Evolutionary conservation across 2,888 invertebrate genomes (phyloP).

Genomic region (Liopterus haemorrhoidalis): DNA sequence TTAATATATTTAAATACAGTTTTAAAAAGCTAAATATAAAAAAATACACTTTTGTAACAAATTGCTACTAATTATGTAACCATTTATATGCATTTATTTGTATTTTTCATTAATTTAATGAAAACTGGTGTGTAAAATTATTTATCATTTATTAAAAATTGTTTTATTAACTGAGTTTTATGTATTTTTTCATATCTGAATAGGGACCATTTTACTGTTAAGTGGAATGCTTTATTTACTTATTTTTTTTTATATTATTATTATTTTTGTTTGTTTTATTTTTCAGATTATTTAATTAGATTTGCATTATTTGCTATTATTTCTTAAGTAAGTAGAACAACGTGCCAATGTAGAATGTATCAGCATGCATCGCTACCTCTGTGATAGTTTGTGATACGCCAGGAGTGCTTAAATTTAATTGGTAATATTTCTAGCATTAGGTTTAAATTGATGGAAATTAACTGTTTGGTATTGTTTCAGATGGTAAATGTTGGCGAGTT

Average conservation of each 20-base stretch:
- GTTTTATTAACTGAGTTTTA: slow-evolving; percentile 18
- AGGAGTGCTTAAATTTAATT: slow-evolving; percentile 15
- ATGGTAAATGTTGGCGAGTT: slow-evolving; percentile 53
- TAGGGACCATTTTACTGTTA: too few species aligned
- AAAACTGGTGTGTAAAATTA: slow-evolving; percentile 24
- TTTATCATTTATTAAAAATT: slow-evolving; percentile 25
- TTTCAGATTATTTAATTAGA: background rate
- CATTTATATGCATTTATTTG: slow-evolving; percentile 25
- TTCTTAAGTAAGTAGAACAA: slow-evolving; percentile 12
- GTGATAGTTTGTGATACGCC: slow-evolving; percentile 17
- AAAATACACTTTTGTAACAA: too few species aligned
- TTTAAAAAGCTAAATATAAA: slow-evolving; percentile 16
- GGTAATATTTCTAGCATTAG: slow-evolving; percentile 17
- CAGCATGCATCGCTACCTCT: slow-evolving; percentile 20
- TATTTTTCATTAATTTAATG: slow-evolving; percentile 23
- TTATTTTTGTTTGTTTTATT: slow-evolving; percentile 10
- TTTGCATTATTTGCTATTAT: too few species aligned
- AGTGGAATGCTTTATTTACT: slow-evolving; percentile 1
- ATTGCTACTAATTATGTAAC: slow-evolving; percentile 22
- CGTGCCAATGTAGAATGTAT: slow-evolving; percentile 14
- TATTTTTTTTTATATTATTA: slow-evolving; percentile 12
- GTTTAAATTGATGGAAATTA: slow-evolving; percentile 1
- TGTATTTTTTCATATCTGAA: background rate
- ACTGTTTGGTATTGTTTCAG: slow-evolving; percentile 45
- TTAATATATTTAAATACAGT: too few species aligned